A percentile compares a stretch with the other conserved stretches of the same genome.
These are phyloP conservation scores for Slavum lentiscoides DNA, from an alignment of 2,888 invertebrate genomes.

Conservation along the genomic window DNA sequence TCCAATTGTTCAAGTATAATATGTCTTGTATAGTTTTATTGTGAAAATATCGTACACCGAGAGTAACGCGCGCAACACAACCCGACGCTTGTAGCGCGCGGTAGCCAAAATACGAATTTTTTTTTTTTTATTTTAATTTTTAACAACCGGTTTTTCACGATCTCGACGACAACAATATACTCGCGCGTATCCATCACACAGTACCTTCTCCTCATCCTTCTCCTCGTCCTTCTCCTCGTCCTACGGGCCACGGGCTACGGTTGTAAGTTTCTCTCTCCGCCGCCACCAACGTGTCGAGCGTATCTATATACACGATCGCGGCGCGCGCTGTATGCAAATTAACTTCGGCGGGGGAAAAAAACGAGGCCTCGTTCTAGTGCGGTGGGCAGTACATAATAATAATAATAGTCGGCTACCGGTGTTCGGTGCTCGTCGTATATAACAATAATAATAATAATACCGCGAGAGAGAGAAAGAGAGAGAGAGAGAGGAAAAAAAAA, in stretches of 20 bases:
- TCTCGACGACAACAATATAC: too few relatives aligned
- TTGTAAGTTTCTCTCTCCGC: not conserved
- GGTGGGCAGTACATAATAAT: not conserved
- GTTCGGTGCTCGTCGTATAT: not conserved
- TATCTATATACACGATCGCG: too few relatives aligned
- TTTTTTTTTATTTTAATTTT: not conserved
- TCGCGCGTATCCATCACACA: not conserved
- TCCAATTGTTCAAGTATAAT: too few relatives aligned
- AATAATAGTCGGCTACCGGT: conserved; percentile 31
- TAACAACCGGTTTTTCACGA: conserved; percentile 1
- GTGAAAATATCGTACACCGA: too few relatives aligned
- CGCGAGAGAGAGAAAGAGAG: too few relatives aligned
- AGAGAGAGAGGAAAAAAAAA: too few relatives aligned
- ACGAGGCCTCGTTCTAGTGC: not conserved
- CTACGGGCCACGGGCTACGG: not conserved
- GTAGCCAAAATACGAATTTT: conserved; percentile 15
- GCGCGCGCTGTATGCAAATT: not conserved
- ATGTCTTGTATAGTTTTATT: too few relatives aligned
- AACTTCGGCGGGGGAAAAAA: not conserved
- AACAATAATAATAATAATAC: too few relatives aligned
- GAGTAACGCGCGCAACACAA: too few relatives aligned
- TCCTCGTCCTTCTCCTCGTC: not conserved
- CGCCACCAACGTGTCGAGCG: too few relatives aligned
- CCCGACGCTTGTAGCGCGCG: not conserved
- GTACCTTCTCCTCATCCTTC: not conserved